Percentiles rank a stretch among this genome's conserved stretches.
phyloP scores from a whole-genome alignment of 2,113 vertebrate genomes.

The Ctenodactylus gundi region DNA sequence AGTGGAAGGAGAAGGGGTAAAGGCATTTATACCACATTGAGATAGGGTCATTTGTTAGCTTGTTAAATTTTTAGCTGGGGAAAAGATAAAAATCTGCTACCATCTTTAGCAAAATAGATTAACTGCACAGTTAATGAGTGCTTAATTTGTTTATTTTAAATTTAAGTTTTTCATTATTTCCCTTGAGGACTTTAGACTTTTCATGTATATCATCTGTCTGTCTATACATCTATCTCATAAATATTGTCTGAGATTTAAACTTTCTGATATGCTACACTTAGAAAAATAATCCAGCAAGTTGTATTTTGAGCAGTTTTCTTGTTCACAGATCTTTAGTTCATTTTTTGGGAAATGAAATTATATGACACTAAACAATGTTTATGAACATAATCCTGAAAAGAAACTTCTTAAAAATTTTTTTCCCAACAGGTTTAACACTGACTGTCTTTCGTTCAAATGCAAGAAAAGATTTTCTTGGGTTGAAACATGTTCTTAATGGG shows the following conservation, averaged over 20 bases:
- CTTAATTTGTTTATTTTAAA: conserved; percentile 45
- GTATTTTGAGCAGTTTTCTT: conserved; percentile 25
- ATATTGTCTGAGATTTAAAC: background rate
- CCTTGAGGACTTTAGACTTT: conserved; percentile 39
- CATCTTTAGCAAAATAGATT: conserved; percentile 23
- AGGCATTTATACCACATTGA: background rate
- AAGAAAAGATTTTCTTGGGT: conserved; percentile 74
- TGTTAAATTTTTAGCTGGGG: conserved; percentile 38
- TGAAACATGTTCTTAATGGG: conserved; percentile 76
- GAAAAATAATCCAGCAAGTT: conserved; percentile 15
- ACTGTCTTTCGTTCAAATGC: conserved; percentile 71
- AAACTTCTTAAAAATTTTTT: background rate
- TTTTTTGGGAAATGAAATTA: conserved; percentile 22
- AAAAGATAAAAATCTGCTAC: conserved; percentile 7
- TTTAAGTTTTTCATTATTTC: conserved; percentile 42
- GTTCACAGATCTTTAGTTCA: conserved; percentile 11
- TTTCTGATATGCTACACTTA: conserved; percentile 31
- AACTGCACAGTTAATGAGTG: background rate
- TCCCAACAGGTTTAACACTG: conserved; percentile 80
- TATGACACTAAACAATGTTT: background rate
- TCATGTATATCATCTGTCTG: no score
- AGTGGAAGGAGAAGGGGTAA: background rate
- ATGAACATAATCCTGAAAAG: conserved; percentile 31
- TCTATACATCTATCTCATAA: background rate
- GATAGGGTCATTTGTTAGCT: background rate